phyloP scores from a whole-genome alignment of 1,140 invertebrate species.

The Panulirus ornatus region DNA sequence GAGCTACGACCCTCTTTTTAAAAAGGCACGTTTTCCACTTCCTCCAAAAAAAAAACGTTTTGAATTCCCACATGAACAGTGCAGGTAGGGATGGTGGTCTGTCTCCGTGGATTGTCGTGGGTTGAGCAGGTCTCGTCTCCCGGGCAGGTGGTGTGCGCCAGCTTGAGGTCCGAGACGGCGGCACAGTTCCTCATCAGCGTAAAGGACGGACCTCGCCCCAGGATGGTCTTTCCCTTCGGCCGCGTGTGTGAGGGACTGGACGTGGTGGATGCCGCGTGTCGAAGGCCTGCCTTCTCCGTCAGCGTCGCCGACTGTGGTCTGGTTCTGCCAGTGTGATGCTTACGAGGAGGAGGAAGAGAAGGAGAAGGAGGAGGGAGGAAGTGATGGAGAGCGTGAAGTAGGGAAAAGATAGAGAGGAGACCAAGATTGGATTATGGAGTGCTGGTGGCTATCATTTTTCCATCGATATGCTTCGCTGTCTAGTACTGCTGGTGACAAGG shows the following conservation, averaged over 20 bases:
- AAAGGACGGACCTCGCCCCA: constrained; percentile 46
- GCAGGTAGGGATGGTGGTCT: too few species aligned
- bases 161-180: constrained; percentile 22
- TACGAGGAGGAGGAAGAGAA: neutral
- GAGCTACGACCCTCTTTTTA: too few species aligned
- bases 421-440: too few species aligned
- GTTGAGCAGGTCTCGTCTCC: too few species aligned
- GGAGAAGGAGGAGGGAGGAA: neutral
- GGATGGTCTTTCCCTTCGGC: constrained; percentile 46
- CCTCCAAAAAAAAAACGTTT: too few species aligned
- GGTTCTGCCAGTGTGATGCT: constrained; percentile 26
- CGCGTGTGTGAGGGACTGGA: constrained; percentile 29
- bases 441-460: too few species aligned
- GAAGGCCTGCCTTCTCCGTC: constrained; percentile 36
- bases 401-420: neutral
- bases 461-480: too few species aligned
- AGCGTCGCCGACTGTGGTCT: constrained; percentile 44
- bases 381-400: neutral
- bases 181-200: constrained; percentile 57
- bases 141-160: constrained; percentile 44
- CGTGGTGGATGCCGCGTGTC: constrained; percentile 47
- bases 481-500: too few species aligned
- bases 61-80: too few species aligned
- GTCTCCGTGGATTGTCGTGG: too few species aligned
- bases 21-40: too few species aligned